A percentile compares a stretch with the other conserved stretches of the same genome.
These are phyloP conservation scores for Neodiprion virginianus DNA, from an alignment of 1,140 invertebrate species.

Conservation along the genomic window DNA sequence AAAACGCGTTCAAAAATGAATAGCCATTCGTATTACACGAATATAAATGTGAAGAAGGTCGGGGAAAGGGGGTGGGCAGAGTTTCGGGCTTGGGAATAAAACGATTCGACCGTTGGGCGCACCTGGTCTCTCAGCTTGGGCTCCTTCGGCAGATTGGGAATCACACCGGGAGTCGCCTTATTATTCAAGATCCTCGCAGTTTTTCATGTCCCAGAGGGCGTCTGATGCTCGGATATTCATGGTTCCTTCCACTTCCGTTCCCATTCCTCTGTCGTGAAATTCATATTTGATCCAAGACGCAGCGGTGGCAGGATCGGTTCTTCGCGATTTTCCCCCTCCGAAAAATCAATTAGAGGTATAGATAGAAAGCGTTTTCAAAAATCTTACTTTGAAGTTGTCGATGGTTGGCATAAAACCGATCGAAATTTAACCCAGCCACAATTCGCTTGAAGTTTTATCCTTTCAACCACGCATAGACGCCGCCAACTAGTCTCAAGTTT, in stretches of 20 bases:
- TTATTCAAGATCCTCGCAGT: conserved; percentile 13
- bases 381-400: no score
- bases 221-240: conserved; percentile 12
- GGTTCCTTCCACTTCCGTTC: background rate
- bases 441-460: no score
- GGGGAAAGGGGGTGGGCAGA: background rate
- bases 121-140: background rate
- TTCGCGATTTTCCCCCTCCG: background rate
- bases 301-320: background rate
- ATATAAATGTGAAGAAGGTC: conserved; percentile 6
- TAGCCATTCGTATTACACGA: conserved; percentile 6
- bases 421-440: no score
- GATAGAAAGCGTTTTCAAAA: no score
- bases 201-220: conserved; percentile 10
- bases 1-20: conserved; percentile 6
- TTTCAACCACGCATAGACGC: no score
- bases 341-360: no score
- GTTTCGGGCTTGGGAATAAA: background rate
- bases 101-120: conserved; percentile 15
- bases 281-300: conserved; percentile 10
- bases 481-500: no score
- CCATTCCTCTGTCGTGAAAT: conserved; percentile 7
- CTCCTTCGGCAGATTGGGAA: conserved; percentile 1
- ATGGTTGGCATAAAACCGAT: no score
- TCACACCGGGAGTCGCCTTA: conserved; percentile 12